A percentile compares a stretch with the other conserved stretches of the same genome.
Evolutionary conservation across 1,140 invertebrate species (phyloP).

Genomic region (Drosophila suzukii): DNA sequence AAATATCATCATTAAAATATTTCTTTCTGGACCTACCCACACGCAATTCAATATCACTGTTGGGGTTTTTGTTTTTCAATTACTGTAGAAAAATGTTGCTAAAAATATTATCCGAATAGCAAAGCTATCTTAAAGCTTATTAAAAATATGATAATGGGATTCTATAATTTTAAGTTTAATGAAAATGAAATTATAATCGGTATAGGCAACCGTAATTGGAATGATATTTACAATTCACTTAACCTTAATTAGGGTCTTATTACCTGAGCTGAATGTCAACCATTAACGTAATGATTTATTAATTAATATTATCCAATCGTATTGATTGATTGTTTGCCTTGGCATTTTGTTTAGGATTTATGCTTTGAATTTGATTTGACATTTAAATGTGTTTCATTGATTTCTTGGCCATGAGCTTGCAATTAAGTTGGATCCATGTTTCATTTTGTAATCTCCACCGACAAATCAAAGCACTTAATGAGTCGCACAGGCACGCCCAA

Average conservation of each 20-base stretch:
- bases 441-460: constrained; percentile 53
- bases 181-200: too few species aligned
- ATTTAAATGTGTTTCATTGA: constrained; percentile 6
- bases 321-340: neutral
- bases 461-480: constrained; percentile 44
- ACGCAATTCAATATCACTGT: neutral
- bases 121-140: neutral
- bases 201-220: neutral
- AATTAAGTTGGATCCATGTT: constrained; percentile 53
- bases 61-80: neutral
- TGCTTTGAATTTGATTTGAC: neutral
- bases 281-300: constrained; percentile 2
- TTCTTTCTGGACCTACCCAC: neutral
- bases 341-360: neutral
- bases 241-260: neutral
- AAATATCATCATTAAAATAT: constrained; percentile 1
- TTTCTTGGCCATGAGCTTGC: constrained; percentile 20
- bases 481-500: constrained; percentile 14
- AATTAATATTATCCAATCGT: constrained; percentile 1
- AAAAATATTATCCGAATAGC: neutral
- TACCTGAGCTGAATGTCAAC: neutral
- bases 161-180: too few species aligned
- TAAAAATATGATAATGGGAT: neutral
- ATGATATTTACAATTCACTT: neutral
- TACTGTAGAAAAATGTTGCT: neutral